Evolutionary conservation across 2,113 vertebrate species (phyloP).

Genomic region (Coreoperca whiteheadi): DNA sequence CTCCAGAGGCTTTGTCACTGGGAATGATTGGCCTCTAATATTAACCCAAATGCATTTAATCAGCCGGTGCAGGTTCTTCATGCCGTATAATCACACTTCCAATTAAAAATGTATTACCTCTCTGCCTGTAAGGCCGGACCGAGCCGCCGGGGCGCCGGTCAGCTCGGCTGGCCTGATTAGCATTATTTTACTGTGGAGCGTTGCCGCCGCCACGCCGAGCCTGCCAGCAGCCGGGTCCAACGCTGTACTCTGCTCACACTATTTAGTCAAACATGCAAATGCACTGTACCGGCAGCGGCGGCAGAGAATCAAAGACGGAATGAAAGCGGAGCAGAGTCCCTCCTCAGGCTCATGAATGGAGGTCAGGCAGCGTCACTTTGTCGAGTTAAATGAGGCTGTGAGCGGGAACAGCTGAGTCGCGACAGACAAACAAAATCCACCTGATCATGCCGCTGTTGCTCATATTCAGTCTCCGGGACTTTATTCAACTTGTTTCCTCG

Average conservation of each 20-base stretch:
- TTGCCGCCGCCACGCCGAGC: constrained; percentile 17
- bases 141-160: constrained; percentile 45
- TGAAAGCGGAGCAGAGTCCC: constrained; percentile 2
- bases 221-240: background rate
- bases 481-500: too few relatives aligned
- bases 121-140: constrained; percentile 59
- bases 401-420: constrained; percentile 22
- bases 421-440: background rate
- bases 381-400: constrained; percentile 18
- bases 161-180: constrained; percentile 58
- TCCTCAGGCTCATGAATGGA: background rate
- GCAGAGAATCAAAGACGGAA: constrained; percentile 51
- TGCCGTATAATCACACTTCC: constrained; percentile 83
- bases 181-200: constrained; percentile 47
- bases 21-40: constrained; percentile 85
- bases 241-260: background rate
- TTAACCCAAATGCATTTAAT: constrained; percentile 85
- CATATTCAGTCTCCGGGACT: background rate
- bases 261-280: constrained; percentile 41
- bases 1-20: constrained; percentile 81
- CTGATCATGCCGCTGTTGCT: constrained; percentile 7
- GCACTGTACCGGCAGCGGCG: constrained; percentile 13
- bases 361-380: constrained; percentile 4
- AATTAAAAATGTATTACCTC: constrained; percentile 86
- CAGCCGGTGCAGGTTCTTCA: constrained; percentile 81